phyloP scores from a whole-genome alignment of 2,888 invertebrate genomes.

The Branchellion lobata region DNA sequence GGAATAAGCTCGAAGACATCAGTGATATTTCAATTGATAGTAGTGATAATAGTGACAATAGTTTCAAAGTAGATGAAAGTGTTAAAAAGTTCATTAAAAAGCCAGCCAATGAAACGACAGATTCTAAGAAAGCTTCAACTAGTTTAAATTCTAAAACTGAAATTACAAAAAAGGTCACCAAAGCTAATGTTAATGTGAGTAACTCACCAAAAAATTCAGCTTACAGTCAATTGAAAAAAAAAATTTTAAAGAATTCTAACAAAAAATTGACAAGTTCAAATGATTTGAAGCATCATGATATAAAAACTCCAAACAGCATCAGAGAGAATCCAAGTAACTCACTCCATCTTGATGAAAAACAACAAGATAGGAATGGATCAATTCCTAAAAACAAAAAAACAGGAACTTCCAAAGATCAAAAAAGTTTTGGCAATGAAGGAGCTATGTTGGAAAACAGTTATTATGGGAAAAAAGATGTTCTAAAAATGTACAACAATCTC shows the following conservation, averaged over 20 bases:
- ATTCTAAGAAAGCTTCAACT: neutral
- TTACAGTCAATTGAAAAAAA: too few species aligned
- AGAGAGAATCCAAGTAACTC: too few species aligned
- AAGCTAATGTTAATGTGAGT: neutral
- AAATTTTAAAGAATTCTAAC: neutral
- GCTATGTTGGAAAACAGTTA: too few species aligned
- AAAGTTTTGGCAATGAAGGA: too few species aligned
- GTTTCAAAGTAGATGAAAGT: neutral
- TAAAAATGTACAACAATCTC: neutral
- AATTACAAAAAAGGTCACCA: neutral
- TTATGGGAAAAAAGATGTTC: neutral
- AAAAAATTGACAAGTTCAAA: neutral
- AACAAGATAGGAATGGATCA: too few species aligned
- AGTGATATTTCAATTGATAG: slow-evolving; percentile 28
- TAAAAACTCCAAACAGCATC: too few species aligned
- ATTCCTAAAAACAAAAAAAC: too few species aligned
- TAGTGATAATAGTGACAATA: slow-evolving; percentile 2
- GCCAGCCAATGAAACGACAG: neutral
- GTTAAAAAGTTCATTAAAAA: slow-evolving; percentile 33
- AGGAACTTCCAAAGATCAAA: too few species aligned
- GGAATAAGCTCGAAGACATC: slow-evolving; percentile 35
- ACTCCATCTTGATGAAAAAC: too few species aligned
- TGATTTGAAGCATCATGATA: neutral
- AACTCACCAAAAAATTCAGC: too few species aligned
- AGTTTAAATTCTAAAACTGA: neutral